Evolutionary conservation across 64 coral and sea anemone species (phyloP), one percentile per base, ranked within the genome.

Genomic region (Astreopora myriophthalma): DNA sequence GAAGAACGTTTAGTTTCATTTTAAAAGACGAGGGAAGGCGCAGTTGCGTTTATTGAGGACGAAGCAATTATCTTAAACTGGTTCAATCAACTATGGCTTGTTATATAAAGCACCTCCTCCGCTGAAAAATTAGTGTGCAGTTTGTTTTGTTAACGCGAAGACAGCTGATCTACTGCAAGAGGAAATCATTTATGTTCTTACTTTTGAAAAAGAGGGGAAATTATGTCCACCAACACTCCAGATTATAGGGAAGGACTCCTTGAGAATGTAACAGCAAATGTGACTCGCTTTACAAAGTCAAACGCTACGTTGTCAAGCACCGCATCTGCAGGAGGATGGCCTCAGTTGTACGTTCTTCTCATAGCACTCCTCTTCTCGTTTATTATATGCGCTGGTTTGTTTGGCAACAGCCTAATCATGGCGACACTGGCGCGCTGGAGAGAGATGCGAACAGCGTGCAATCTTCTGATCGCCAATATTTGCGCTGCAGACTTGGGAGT

Each of bases 381-480:
- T 3, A 86, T 96, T 25, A 88, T 93, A 6, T 66, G 89, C 3
- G 52, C 48, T 23, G 95, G 95, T 31, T 52, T 93, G 9, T 23
- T 80, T 6, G 95, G 95, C 6, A 93, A 85, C 73, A 61, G 48
- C 37, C 44, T 96, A 1, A 87, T 96, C 3, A 93, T 96, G 6
- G 91, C 86, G 22, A 96, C 95, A 3, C 14, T 96, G 29, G 32
- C 87, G 14, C 89, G 94, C 13, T 92, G 94, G 89, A 34, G 72
- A 32, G 86, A 87, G 29, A 83, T 96, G 72, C 84, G 81, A 1
- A 96, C 89, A 28, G 73, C 94, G 1, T 96, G 94, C 29, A 96
- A 96, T 64, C 92, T 88, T 12, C 76, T 96, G 28, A 82, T 96
- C 34, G 92, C 92, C 75, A 96, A 89, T 69, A 92, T 96, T 25